Evolutionary conservation across 2,113 vertebrate species (phyloP), one percentile per base, ranked within the genome.

Genomic region (Orycteropus afer): DNA sequence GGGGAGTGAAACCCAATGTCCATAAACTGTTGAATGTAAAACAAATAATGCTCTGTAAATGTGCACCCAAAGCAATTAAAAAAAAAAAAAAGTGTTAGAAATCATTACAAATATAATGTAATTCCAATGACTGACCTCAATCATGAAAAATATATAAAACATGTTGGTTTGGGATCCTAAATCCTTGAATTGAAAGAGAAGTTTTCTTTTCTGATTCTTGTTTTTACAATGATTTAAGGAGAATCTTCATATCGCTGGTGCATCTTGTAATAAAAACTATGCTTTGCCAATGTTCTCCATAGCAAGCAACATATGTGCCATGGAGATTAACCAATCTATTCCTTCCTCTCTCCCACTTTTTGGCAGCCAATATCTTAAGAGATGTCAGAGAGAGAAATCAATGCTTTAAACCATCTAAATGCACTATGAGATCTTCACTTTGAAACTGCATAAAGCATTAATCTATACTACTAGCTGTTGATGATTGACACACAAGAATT

Each of bases 331-430:
- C 45, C 25, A 49, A 45, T 51, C n/a, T 27, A 23, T 3, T 42
- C n/a, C n/a, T n/a, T 10, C 10, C 69, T 55, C 20, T 20, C 71
- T 29, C 37, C 51, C 15, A 42, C 11, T 77, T 77, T 40, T 51
- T 77, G 57, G 86, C 37, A 32, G 25, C 47, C 84, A 37, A 17
- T 59, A 92, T 84, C 73, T 73, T 74, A 42, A 47, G 47, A 69
- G 49, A 49, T 63, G 71, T 96, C 77, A 67, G 88, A 67, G 77
- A 27, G 77, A 81, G 77, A 93, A 94, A 91, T 90, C 90, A 69
- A 91, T 93, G 71, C 73, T 80, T 59, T 51, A 51, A 91, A 81
- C 90, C 85, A 59, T 51, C 85, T 59, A 42, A 63, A 32, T 27
- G 55, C 34, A 79, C 61, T 42, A 20, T 6, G 67, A 76, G 81